Conservation (phyloP, 2,113 vertebrate species). For the Eulemur macaco region DNA sequence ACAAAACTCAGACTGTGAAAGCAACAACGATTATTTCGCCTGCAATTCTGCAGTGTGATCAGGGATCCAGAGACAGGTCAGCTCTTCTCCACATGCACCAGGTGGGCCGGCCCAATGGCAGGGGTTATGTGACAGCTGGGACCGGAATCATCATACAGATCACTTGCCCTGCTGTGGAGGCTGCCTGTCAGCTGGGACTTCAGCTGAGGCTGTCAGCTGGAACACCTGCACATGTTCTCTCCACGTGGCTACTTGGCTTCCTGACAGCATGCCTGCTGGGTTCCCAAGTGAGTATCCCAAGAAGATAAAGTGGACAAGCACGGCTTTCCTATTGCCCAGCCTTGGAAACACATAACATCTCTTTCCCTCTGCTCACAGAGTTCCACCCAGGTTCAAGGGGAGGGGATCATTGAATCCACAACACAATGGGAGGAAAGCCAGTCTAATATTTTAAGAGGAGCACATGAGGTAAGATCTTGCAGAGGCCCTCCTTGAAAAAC, state of each 20-base stretch:
- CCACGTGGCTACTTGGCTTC: background rate
- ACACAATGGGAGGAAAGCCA: too few relatives aligned
- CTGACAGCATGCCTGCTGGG: background rate
- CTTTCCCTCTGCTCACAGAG: background rate
- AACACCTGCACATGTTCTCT: background rate
- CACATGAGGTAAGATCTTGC: too few relatives aligned
- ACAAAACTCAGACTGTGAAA: background rate
- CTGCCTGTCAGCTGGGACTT: too few relatives aligned
- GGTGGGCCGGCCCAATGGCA: rapidly evolving
- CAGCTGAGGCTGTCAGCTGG: too few relatives aligned
- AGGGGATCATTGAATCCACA: background rate
- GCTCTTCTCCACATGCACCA: background rate
- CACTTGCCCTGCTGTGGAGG: too few relatives aligned
- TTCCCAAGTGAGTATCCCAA: background rate
- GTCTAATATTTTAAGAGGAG: background rate
- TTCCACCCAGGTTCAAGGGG: background rate
- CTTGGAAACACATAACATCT: background rate
- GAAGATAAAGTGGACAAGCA: background rate
- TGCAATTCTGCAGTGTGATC: background rate
- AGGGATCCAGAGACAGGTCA: background rate
- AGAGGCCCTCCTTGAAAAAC: background rate
- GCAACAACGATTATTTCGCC: background rate
- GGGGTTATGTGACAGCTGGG: too few relatives aligned
- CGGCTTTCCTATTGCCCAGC: background rate
- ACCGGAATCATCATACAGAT: background rate